Evolutionary conservation across 2,888 invertebrate genomes (phyloP), one percentile per base, ranked within the genome.

Genomic region (Myathropa florea): DNA sequence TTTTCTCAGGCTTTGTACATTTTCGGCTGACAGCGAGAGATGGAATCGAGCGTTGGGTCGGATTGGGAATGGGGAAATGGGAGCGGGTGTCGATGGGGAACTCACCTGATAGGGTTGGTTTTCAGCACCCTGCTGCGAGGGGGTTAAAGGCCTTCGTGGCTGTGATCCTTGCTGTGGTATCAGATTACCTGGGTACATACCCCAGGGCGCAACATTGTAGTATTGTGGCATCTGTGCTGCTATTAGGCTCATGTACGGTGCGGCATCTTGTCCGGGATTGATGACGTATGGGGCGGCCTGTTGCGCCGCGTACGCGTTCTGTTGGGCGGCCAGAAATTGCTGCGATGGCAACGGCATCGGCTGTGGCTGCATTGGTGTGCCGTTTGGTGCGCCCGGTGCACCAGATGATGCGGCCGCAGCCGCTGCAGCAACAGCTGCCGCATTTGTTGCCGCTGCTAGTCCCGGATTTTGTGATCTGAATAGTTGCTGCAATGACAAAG

Each of bases 141-240:
- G 97, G 88, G 97, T 96, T 89, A 97, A 94, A 88, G 97, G 97
- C 91, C 97, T 94, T 88, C 97, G 94, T 90, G 96, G 96, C 89
- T 95, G 95, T 91, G 94, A 93, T 89, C 94, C 94, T 88, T 94
- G 94, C 90, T 95, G 95, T 89, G 96, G 96, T 90, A 96, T 94
- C 89, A 96, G 93, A 91, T 96, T 95, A 61, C 96, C 95, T 57
- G 98, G 97, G 93, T 98, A 98, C 91, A 98, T 97, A 89, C 96
- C 96, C 97, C 98, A 98, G 33, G 98, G 98, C 71, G 96, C 95
- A 89, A 98, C 96, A 79, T 97, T 97, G 93, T 98, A 98, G 94
- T 98, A 98, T 91, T 97, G 98, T 71, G 97, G 97, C 90, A 98
- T 95, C 92, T 96, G 94, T 93, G 95, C 96, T 91, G 97, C 95